Percentiles rank a stretch among this genome's conserved stretches.
Conservation (phyloP, 2,113 vertebrate genomes). For the Passerina amoena region DNA sequence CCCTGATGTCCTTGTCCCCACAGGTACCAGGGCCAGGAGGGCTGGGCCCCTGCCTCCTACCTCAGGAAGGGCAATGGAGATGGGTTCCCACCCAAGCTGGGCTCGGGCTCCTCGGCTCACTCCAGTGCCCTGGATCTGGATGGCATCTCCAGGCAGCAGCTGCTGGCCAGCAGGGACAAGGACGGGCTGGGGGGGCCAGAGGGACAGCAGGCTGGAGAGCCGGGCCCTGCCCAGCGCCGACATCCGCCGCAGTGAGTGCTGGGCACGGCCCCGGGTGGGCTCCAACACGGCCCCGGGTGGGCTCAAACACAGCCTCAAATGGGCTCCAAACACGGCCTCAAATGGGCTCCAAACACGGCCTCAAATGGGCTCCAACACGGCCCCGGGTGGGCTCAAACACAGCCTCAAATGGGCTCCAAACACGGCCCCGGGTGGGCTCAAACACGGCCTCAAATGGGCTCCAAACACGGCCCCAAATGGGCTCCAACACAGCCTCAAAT, state of each 20-base stretch:
- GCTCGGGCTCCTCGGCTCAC: constrained; percentile 75
- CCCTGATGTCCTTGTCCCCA: background rate
- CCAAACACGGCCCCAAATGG: accelerated
- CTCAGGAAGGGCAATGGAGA: constrained; percentile 88
- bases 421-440: background rate
- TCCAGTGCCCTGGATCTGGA: constrained; percentile 87
- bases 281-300: accelerated
- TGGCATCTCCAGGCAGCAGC: constrained; percentile 81
- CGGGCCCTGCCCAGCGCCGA: constrained; percentile 75
- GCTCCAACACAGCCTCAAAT: background rate
- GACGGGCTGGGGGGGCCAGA: constrained; percentile 78
- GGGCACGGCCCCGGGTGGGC: accelerated
- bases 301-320: background rate
- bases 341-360: background rate
- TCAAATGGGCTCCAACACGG: accelerated
- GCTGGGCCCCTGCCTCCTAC: constrained; percentile 97
- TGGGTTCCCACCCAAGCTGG: constrained; percentile 79
- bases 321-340: background rate
- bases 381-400: accelerated
- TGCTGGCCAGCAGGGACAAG: constrained; percentile 68
- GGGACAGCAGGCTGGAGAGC: constrained; percentile 71
- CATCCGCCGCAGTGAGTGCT: constrained; percentile 78
- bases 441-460: accelerated
- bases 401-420: background rate
- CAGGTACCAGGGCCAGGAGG: constrained; percentile 93